Conservation (phyloP, 2,797 vertebrate genomes). For the Epinephelus coioides region DNA sequence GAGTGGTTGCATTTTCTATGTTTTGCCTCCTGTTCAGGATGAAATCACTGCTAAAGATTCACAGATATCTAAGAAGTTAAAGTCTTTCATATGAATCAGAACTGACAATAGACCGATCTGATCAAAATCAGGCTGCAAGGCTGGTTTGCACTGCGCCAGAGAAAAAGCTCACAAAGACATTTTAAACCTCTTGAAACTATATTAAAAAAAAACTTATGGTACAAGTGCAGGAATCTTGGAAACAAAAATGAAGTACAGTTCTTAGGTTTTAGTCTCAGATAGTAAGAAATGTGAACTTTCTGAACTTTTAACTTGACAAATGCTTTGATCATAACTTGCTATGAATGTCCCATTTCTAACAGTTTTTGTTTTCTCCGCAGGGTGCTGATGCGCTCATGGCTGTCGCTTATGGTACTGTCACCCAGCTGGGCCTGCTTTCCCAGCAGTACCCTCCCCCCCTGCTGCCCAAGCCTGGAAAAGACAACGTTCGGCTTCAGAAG, state of each 20-base stretch:
- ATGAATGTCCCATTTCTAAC: slow-evolving; percentile 61
- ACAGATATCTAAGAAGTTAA: background rate
- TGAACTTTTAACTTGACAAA: background rate
- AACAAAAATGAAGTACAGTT: no score
- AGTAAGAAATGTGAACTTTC: background rate
- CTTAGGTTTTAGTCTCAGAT: no score
- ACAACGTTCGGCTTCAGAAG: slow-evolving; percentile 92
- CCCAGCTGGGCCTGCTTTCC: slow-evolving; percentile 75
- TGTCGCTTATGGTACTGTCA: slow-evolving; percentile 75
- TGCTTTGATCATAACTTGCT: slow-evolving; percentile 23
- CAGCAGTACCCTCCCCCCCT: slow-evolving; percentile 90
- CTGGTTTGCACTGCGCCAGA: no score
- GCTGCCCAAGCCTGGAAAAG: slow-evolving; percentile 93
- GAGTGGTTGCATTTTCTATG: background rate
- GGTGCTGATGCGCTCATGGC: slow-evolving; percentile 89
- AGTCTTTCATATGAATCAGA: background rate
- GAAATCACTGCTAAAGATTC: background rate
- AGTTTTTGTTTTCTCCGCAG: slow-evolving; percentile 54
- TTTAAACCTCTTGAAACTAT: background rate
- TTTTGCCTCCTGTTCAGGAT: background rate
- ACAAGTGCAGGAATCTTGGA: background rate
- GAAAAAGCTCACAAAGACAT: background rate
- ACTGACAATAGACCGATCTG: background rate
- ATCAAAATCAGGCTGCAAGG: no score
- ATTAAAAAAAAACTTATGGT: background rate